Base-by-base conservation (phyloP, 2,888 invertebrate species). In the Liodrosophila aerea region DNA sequence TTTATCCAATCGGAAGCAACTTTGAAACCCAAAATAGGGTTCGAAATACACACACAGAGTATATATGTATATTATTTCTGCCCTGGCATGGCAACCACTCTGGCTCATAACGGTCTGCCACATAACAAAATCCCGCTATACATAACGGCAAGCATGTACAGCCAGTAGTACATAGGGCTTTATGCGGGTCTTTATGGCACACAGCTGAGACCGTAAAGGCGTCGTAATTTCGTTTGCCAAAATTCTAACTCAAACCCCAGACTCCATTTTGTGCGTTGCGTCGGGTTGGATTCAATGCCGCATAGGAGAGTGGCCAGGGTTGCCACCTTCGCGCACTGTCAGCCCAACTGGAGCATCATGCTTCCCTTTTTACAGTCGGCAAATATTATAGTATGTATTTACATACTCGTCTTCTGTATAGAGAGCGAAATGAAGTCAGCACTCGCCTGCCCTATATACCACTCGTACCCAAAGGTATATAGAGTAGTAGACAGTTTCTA, bases 1-100 rank as follows among this genome's bases (percentile, higher is more conserved):
- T 69, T 67, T 75, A 81, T 80, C 88, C 87, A 88, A 87, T 87
- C 85, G 87, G 76, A 87, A 87, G 81, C 87, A 69, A 82, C 88
- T 88, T 87, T 83, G 70, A 84, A 87, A 86, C 87, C 88, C 74
- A 70, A 77, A 77, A 85, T 72, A 81, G 78, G 86, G 76, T 87
- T 85, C 83, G 73, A 72, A 85, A 76, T 75, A 22, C 22, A 22
- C 22, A 22, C 5, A 22, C 22, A 22, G 22, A 22, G 2, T 22
- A 22, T 22, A 22, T 22, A 22, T 22, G 5, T 22, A 22, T 22
- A 22, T 22, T 22, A n/a, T 77, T 74, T 60, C 59, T 64, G 9
- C 61, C 65, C 68, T 66, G 73, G 43, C 73, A 72, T 75, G 76
- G 64, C 76, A 84, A 70, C 85, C 65, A 58, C 53, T 45, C 3